Evolutionary conservation across 2,888 invertebrate species (phyloP).

Genomic region (Gortyna flavago): DNA sequence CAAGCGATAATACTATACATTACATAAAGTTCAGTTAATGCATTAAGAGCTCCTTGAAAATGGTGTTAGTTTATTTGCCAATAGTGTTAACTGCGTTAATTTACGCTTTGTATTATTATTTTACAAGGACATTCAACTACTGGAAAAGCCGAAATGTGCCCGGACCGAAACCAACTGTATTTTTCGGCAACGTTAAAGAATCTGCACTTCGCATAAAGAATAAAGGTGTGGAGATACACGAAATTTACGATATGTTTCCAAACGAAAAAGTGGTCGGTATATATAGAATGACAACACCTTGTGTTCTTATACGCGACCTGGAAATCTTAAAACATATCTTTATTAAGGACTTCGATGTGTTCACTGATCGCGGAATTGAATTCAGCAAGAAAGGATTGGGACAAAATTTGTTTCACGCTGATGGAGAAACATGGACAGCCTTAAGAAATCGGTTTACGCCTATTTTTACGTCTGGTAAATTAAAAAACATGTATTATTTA

Average conservation of each 20-base stretch:
- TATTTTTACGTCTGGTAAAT: conserved; percentile 78
- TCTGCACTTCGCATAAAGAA: conserved; percentile 66
- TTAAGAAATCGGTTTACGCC: conserved; percentile 75
- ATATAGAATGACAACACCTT: conserved; percentile 76
- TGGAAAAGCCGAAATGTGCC: conserved; percentile 75
- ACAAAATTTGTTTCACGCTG: conserved; percentile 76
- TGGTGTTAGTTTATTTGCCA: conserved; percentile 49
- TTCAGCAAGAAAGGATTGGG: conserved; percentile 75
- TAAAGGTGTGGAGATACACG: conserved; percentile 63
- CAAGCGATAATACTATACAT: conserved; percentile 19
- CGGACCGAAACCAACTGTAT: conserved; percentile 70
- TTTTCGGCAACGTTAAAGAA: conserved; percentile 76
- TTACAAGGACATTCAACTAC: conserved; percentile 75
- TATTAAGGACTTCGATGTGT: conserved; percentile 78
- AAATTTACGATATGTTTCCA: conserved; percentile 73
- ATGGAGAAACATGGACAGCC: conserved; percentile 75
- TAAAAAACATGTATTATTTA: conserved; percentile 79
- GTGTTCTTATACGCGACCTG: conserved; percentile 75
- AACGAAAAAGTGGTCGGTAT: conserved; percentile 79
- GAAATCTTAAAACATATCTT: conserved; percentile 77
- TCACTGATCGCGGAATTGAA: conserved; percentile 76
- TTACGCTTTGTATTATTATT: conserved; percentile 68
- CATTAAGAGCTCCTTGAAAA: conserved; percentile 15
- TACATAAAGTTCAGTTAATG: background rate
- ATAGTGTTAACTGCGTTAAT: conserved; percentile 44